Conservation (phyloP, 2,888 invertebrate genomes). For the Belgica antarctica region DNA sequence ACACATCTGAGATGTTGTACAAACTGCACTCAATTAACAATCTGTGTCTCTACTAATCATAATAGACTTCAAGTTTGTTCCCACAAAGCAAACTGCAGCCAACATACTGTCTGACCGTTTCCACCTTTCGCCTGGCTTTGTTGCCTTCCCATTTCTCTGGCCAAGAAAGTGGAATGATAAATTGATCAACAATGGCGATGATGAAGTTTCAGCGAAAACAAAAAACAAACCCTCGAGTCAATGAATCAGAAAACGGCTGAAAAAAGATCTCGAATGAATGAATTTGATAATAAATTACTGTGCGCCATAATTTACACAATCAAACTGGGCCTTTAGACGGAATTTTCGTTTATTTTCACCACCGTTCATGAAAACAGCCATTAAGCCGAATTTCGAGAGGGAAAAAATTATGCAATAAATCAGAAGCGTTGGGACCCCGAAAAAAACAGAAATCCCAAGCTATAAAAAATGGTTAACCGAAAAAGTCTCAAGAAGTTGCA, state of each 20-base stretch:
- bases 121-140: background rate
- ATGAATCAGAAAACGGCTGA: slow-evolving; percentile 33
- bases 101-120: too few relatives aligned
- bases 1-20: background rate
- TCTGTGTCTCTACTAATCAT: too few relatives aligned
- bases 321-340: background rate
- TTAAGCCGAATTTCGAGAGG: slow-evolving; percentile 16
- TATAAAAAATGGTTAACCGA: slow-evolving; percentile 43
- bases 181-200: background rate
- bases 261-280: slow-evolving; percentile 12
- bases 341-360: slow-evolving; percentile 37
- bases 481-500: slow-evolving; percentile 6
- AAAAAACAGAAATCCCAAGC: slow-evolving; percentile 16
- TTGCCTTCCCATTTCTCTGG: too few relatives aligned
- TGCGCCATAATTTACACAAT: slow-evolving; percentile 43
- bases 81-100: too few relatives aligned
- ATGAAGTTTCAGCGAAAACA: slow-evolving; percentile 4
- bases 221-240: slow-evolving; percentile 20
- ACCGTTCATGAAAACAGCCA: slow-evolving; percentile 36
- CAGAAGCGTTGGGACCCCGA: background rate
- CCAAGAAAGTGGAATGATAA: slow-evolving; percentile 33
- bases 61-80: background rate
- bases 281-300: slow-evolving; percentile 40
- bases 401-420: slow-evolving; percentile 29
- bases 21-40: background rate